A percentile compares a stretch with the other conserved stretches of the same genome.
Evolutionary conservation across 2,888 invertebrate species (phyloP).

Genomic region (Smittia aterrima): DNA sequence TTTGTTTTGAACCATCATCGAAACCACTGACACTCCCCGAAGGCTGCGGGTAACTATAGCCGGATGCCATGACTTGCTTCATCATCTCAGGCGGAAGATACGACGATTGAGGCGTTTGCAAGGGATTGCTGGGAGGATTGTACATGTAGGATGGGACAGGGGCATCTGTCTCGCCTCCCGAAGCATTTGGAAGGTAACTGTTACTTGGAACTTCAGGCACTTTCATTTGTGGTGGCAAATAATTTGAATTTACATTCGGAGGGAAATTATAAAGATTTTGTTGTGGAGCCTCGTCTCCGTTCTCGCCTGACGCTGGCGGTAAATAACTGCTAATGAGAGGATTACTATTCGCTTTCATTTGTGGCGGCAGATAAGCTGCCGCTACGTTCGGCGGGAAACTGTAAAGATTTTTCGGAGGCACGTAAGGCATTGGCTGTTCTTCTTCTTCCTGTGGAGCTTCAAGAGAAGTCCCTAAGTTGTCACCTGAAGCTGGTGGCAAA

Average conservation of each 20-base stretch:
- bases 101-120: conserved; percentile 44
- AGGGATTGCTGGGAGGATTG: conserved; percentile 24
- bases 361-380: conserved; percentile 48
- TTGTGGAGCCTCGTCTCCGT: neutral
- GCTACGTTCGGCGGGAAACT: conserved; percentile 32
- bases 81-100: conserved; percentile 49
- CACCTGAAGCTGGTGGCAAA: conserved; percentile 20
- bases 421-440: neutral
- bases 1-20: conserved; percentile 15
- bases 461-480: neutral
- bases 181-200: conserved; percentile 44
- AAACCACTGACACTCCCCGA: conserved; percentile 31
- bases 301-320: conserved; percentile 10
- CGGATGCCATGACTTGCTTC: conserved; percentile 45
- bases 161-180: conserved; percentile 6
- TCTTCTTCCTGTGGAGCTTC: neutral
- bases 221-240: conserved; percentile 47
- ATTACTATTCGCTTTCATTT: conserved; percentile 46
- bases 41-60: conserved; percentile 46
- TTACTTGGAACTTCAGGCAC: conserved; percentile 47
- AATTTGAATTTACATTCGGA: conserved; percentile 45
- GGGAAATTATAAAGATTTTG: conserved; percentile 33
- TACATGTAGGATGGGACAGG: conserved; percentile 45
- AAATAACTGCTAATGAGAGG: conserved; percentile 46
- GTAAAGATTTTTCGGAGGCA: conserved; percentile 2